phyloP scores from a whole-genome alignment of 2,113 vertebrate species.

The Caloenas nicobarica region DNA sequence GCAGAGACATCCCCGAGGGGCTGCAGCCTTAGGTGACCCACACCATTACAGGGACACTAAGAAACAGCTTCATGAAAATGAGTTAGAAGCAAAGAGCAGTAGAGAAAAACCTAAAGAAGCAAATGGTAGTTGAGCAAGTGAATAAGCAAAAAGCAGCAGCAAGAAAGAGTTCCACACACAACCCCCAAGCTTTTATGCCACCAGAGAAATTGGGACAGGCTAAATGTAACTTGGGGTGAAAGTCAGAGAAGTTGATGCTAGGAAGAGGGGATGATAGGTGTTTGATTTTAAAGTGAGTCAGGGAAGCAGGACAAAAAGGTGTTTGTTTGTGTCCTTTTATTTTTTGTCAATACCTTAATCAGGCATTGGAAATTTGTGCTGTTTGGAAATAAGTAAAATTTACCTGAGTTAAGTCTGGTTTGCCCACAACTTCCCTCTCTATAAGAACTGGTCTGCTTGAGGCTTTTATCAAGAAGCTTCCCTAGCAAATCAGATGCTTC shows the following conservation, averaged over 20 bases:
- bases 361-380: neutral
- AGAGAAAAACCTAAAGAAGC: neutral
- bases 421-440: neutral
- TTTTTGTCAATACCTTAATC: neutral
- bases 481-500: neutral
- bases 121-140: neutral
- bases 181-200: neutral
- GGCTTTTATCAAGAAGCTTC: neutral
- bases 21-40: neutral
- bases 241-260: neutral
- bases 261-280: neutral
- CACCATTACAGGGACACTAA: accelerated
- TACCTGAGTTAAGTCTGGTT: neutral
- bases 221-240: neutral
- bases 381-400: neutral
- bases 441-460: neutral
- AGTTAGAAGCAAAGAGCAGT: neutral
- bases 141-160: neutral
- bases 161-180: neutral
- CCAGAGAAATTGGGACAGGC: neutral
- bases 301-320: neutral
- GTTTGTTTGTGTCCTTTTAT: neutral
- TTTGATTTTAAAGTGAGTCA: neutral
- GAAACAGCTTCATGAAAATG: neutral
- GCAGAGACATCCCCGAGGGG: neutral